Evolutionary conservation across 2,797 vertebrate genomes (phyloP).

Genomic region (Notamacropus eugenii): DNA sequence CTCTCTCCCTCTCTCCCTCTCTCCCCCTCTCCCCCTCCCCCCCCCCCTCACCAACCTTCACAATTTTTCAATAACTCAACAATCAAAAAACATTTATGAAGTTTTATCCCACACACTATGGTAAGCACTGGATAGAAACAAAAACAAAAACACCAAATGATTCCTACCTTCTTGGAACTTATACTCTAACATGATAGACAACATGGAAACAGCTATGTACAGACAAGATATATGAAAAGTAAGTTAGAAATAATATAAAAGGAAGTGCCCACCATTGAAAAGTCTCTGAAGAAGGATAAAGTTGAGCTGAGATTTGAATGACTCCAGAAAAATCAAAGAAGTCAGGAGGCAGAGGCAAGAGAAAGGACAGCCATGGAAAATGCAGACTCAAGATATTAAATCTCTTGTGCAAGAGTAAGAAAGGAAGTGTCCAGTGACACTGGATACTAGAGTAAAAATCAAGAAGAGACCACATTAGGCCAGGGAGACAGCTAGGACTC

Average conservation of each 20-base stretch:
- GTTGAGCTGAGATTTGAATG: neutral
- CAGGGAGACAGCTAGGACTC: neutral
- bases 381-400: neutral
- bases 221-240: neutral
- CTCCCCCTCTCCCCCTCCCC: no score
- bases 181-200: no score
- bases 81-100: neutral
- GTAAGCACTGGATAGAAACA: neutral
- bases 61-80: neutral
- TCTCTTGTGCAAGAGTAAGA: neutral
- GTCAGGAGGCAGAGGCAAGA: neutral
- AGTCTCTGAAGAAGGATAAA: neutral
- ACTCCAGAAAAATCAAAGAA: neutral
- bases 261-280: neutral
- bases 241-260: neutral
- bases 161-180: neutral
- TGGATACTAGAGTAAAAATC: neutral
- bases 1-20: no score
- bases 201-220: neutral
- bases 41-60: neutral
- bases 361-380: neutral
- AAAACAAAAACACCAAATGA: neutral
- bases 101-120: neutral
- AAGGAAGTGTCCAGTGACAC: accelerated
- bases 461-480: neutral